Conservation (phyloP, 2,888 invertebrate species). For the Acrocyrtus sp. region DNA sequence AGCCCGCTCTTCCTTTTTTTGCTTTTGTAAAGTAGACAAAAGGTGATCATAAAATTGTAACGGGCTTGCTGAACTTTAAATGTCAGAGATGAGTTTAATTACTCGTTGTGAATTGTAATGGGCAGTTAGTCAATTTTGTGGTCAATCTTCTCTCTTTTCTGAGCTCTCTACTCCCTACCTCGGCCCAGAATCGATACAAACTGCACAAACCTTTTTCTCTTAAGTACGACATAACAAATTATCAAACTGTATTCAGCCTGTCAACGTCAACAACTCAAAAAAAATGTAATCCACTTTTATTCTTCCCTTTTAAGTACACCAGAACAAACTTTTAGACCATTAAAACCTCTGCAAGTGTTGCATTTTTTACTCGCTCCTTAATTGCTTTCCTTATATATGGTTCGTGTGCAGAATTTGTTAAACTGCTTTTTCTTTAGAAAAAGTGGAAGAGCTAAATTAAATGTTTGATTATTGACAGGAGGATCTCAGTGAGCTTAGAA, state of each 20-base stretch:
- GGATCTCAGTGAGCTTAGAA: conserved; percentile 18
- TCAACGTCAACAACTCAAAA: conserved; percentile 39
- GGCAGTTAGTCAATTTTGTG: conserved; percentile 20
- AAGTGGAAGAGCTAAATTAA: conserved; percentile 47
- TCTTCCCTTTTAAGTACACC: background rate
- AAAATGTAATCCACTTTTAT: conserved; percentile 8
- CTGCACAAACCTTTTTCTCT: background rate
- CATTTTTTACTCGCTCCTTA: conserved; percentile 9
- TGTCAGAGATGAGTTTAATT: conserved; percentile 3
- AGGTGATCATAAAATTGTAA: conserved; percentile 6
- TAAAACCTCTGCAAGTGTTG: background rate
- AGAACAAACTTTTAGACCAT: background rate
- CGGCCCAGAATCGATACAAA: background rate
- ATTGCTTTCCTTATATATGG: conserved; percentile 2
- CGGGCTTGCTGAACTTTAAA: conserved; percentile 1
- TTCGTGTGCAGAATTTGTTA: conserved; percentile 48
- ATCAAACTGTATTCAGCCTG: conserved; percentile 29
- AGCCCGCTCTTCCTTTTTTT: too few relatives aligned
- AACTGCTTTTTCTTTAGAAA: too few relatives aligned
- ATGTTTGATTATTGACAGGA: conserved; percentile 49
- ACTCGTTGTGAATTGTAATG: conserved; percentile 22
- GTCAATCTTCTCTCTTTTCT: background rate
- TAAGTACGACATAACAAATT: conserved; percentile 44
- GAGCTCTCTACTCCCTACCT: conserved; percentile 10
- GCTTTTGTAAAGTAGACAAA: background rate